Evolutionary conservation across 2,113 vertebrate genomes (phyloP).

Genomic region (Saiga tatarica): DNA sequence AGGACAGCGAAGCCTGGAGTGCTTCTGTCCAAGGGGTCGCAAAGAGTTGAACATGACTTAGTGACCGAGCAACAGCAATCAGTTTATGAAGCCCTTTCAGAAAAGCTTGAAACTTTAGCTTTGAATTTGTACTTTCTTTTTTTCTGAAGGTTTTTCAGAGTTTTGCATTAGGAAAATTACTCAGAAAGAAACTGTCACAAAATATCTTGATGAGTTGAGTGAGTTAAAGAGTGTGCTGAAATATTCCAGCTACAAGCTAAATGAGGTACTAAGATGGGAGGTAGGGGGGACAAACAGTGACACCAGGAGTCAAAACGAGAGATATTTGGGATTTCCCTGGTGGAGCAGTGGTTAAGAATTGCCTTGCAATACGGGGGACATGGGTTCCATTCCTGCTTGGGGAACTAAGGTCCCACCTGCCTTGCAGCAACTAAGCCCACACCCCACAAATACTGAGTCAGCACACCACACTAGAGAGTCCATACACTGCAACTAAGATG

Average conservation of each 20-base stretch:
- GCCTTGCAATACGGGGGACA: background rate
- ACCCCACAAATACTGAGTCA: background rate
- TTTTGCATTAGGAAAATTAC: background rate
- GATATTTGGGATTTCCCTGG: background rate
- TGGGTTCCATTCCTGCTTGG: background rate
- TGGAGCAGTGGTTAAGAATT: background rate
- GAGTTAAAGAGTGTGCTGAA: background rate
- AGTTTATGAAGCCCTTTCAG: background rate
- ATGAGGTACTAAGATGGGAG: background rate
- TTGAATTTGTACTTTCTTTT: background rate
- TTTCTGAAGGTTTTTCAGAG: background rate
- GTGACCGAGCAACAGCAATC: background rate
- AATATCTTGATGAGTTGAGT: background rate
- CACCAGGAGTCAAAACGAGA: background rate
- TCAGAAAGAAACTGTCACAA: background rate
- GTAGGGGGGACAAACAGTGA: background rate
- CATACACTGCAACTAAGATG: background rate
- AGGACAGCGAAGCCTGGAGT: too few relatives aligned
- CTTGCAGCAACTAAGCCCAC: background rate
- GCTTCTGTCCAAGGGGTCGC: too few relatives aligned
- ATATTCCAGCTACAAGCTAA: background rate
- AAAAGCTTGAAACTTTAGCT: background rate
- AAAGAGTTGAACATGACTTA: too few relatives aligned
- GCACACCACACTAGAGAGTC: background rate
- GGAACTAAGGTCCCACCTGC: background rate